A percentile compares a stretch with the other conserved stretches of the same genome.
phyloP scores from a whole-genome alignment of 2,888 invertebrate species.

The Lobophora halterata region DNA sequence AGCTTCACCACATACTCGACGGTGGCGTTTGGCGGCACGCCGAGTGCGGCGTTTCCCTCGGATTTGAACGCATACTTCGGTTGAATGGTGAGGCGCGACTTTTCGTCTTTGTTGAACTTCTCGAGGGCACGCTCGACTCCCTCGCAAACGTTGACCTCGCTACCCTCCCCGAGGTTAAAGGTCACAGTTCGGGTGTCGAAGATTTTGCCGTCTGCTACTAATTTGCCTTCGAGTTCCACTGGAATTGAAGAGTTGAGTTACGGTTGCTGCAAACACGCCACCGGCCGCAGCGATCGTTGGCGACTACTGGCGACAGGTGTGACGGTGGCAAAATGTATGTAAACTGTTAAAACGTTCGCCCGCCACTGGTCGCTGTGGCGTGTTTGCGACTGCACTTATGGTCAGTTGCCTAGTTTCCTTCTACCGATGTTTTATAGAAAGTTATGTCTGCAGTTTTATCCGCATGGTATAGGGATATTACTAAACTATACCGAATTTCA shows the following conservation, averaged over 20 bases:
- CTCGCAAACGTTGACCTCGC: slow-evolving; percentile 85
- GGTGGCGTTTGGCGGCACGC: slow-evolving; percentile 88
- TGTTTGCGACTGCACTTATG: no score
- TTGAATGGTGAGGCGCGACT: slow-evolving; percentile 85
- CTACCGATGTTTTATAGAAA: no score
- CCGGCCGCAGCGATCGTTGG: no score
- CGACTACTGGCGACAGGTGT: no score
- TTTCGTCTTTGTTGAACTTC: slow-evolving; percentile 90
- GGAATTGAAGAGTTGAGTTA: slow-evolving; percentile 26
- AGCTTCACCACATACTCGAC: slow-evolving; percentile 92
- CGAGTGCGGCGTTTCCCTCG: slow-evolving; percentile 84
- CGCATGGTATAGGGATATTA: no score
- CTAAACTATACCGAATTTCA: no score
- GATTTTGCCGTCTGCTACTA: slow-evolving; percentile 82
- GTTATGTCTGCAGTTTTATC: no score
- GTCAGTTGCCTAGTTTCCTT: no score
- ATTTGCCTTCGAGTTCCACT: slow-evolving; percentile 85
- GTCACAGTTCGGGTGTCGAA: slow-evolving; percentile 92
- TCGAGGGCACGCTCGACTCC: slow-evolving; percentile 92
- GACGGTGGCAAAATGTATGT: no score
- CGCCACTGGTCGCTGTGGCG: no score
- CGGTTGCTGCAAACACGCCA: no score
- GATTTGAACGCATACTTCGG: slow-evolving; percentile 91
- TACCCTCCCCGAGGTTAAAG: slow-evolving; percentile 93
- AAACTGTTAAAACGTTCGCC: no score